Base-by-base conservation (phyloP, 1,140 invertebrate genomes). In the Hylaeus volcanicus region DNA sequence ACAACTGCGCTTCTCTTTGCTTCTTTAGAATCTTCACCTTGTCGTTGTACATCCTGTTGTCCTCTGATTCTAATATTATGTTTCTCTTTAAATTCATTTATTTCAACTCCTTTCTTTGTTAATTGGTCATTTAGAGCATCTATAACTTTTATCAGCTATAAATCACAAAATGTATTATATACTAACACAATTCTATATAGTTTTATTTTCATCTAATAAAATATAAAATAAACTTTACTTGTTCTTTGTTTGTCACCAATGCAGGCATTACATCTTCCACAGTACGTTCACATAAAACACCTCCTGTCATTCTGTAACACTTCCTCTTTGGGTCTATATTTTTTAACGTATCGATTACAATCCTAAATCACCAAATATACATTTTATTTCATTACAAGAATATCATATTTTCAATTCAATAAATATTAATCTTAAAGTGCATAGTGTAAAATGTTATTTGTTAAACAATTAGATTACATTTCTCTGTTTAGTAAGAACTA, bases 241-340 rank as follows among this genome's bases (percentile, higher is more conserved):
- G 96, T 88, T 98, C 96, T 92, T 95, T 96, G 92, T 98, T 99
- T 75, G 95, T 94, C 64, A 95, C 92, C 73, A 99, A 93, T 74
- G 96, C 96, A 43, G 98, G 98, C 85, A 99, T 92, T 37, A 99
- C 97, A 85, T 98, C 98, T 90, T 96, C 96, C 0, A 99, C 98
- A 41, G 97, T 98, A 86, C 97, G 94, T 94, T 99, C 98, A 84
- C 98, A 98, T 61, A 99, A 94, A 66, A 99, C 96, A 15, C 98
- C 98, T 55, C 98, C 98, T 83, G 99, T 96, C 94, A 99, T 96
- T 89, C 98, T 95, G 90, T 97, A 99, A 92, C 98, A 99, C 92
- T 98, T 98, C 87, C 98, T 95, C 65, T 96, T 95, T 39, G 95
- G 95, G 87, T 98, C 96, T 3, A 98, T 96, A 72, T 96, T 96